These are phyloP conservation scores for Clarias pachynema DNA, from an alignment of 2,797 vertebrate genomes.

Conservation along the genomic window DNA sequence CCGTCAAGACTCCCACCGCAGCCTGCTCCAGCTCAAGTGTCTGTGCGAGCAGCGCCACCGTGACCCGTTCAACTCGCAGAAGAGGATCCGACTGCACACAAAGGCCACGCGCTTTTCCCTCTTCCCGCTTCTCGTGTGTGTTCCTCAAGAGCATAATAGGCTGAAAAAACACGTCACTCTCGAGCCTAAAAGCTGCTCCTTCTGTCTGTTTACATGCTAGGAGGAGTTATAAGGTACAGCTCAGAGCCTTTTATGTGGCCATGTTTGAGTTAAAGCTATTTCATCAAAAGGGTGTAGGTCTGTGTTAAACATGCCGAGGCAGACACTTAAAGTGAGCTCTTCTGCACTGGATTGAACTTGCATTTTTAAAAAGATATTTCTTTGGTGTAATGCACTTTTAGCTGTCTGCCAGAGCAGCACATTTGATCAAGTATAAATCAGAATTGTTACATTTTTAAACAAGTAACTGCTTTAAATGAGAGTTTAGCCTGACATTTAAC, in stretches of 20 bases:
- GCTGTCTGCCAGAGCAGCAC: neutral
- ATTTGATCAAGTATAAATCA: neutral
- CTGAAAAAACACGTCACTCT: neutral
- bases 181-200: neutral
- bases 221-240: conserved; percentile 22
- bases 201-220: conserved; percentile 26
- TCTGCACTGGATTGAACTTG: neutral
- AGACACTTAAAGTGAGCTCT: neutral
- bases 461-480: too few species aligned
- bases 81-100: conserved; percentile 34
- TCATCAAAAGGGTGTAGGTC: neutral
- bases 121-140: neutral
- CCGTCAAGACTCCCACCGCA: conserved; percentile 15
- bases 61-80: conserved; percentile 36
- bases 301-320: neutral
- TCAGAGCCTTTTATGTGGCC: conserved; percentile 21
- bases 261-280: conserved; percentile 22
- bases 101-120: neutral
- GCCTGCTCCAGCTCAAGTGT: conserved; percentile 7
- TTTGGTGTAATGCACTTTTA: neutral
- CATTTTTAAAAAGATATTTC: neutral
- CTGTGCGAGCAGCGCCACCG: neutral
- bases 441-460: neutral
- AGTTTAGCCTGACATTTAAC: neutral
- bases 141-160: conserved; percentile 27